A percentile compares a stretch with the other conserved stretches of the same genome.
Conservation (phyloP, 2,888 invertebrate genomes). For the Ennomos quercinarius region DNA sequence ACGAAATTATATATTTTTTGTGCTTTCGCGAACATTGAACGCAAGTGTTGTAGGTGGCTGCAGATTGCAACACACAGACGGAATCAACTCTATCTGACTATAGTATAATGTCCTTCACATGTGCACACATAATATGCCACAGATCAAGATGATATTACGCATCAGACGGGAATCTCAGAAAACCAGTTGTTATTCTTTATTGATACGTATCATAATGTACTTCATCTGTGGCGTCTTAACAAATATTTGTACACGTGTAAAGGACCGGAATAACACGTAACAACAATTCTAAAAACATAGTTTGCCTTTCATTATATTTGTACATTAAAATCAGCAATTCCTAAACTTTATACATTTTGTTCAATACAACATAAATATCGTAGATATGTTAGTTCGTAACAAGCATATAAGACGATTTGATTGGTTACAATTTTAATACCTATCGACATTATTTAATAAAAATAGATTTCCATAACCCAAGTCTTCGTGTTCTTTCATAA, state of each 20-base stretch:
- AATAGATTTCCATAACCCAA: conserved; percentile 6
- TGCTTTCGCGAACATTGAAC: no score
- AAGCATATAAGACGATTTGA: conserved; percentile 18
- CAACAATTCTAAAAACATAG: conserved; percentile 24
- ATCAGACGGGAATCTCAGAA: no score
- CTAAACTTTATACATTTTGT: conserved; percentile 17
- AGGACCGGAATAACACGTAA: conserved; percentile 7
- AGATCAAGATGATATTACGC: no score
- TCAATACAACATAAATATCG: conserved; percentile 17
- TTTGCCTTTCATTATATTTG: conserved; percentile 11
- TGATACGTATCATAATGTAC: no score
- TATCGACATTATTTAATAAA: conserved; percentile 12
- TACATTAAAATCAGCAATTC: conserved; percentile 14
- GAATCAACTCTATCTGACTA: conserved; percentile 7
- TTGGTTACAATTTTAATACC: conserved; percentile 1
- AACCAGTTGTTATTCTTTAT: no score
- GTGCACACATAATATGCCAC: no score
- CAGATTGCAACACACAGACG: conserved; percentile 26
- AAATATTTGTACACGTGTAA: no score
- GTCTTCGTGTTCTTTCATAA: conserved; percentile 1
- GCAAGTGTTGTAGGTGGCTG: neutral
- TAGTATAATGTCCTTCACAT: no score
- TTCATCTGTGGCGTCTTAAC: no score
- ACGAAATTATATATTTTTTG: no score
- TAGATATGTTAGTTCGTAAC: conserved; percentile 32